Evolutionary conservation across 2,797 vertebrate genomes (phyloP), one percentile per base, ranked within the genome.

Genomic region (Protonibea diacanthus): DNA sequence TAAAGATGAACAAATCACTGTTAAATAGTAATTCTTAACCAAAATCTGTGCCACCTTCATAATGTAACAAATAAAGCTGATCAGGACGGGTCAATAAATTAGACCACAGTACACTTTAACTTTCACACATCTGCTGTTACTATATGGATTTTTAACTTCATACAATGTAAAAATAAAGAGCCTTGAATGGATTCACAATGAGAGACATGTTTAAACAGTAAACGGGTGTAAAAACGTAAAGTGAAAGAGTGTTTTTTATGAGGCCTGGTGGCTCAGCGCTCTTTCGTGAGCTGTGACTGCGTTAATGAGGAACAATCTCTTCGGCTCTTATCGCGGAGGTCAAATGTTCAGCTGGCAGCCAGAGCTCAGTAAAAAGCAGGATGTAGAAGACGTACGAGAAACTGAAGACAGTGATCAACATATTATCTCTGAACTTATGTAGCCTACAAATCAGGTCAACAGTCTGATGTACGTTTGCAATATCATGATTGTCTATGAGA

Each of bases 281-380:
- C 15, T 18, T 3, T 25, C 33, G 23, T 7, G 52, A 56, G 11
- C 47, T 13, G 27, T 1, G 27, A 51, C 29, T 0, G 52, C 3
- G 53, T 74, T 74, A 79, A 88, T 64, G 73, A 87, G 83, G 86
- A 89, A 86, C 81, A 64, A 87, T 77, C 56, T 81, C 76, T 76
- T 70, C 12, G 10, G 20, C 56, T 70, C 33, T 86, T 91, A 89
- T 90, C 88, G 7, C 5, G 0, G 1, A 62, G 90, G 88, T 82
- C 85, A 74, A 80, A 87, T 21, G 83, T 81, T 86, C 82, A 85
- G 1, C 63, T 20, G 74, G 74, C 75, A 56, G 53, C 33, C 12
- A 17, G 44, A 58, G 51, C 60, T 29, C 64, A 0, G 5, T 45
- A 15, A 23, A 42, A 25, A 71, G 18, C 70, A 17, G 25, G 63